Conservation (phyloP, 2,797 vertebrate genomes). For the Rhinatrema bivittatum region DNA sequence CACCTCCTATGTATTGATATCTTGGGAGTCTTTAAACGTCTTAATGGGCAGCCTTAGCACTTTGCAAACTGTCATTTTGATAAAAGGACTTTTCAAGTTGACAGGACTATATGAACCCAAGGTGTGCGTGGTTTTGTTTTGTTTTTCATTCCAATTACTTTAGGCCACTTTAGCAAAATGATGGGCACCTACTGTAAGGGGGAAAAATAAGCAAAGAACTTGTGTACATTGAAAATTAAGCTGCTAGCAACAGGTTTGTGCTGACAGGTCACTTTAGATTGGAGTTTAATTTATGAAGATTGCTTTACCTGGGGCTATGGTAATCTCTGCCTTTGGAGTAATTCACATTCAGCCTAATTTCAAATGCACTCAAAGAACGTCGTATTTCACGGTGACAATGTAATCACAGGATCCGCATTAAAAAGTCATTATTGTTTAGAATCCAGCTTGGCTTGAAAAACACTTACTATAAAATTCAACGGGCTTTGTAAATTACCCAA, state of each 20-base stretch:
- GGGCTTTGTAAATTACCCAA: slow-evolving; percentile 84
- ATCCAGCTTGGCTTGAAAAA: slow-evolving; percentile 88
- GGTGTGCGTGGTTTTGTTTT: no score
- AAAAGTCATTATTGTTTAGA: slow-evolving; percentile 99
- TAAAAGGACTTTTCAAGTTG: no score
- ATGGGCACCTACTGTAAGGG: slow-evolving; percentile 34
- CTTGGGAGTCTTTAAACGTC: no score
- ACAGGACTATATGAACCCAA: no score
- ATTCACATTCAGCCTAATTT: slow-evolving; percentile 84
- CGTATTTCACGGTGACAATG: slow-evolving; percentile 98
- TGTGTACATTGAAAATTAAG: slow-evolving; percentile 56
- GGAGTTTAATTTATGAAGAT: slow-evolving; percentile 98
- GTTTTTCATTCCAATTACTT: no score
- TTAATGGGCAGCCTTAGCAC: no score
- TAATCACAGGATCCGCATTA: slow-evolving; percentile 99
- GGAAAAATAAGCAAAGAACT: slow-evolving; percentile 39
- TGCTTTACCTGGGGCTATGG: slow-evolving; percentile 78
- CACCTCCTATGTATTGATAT: no score
- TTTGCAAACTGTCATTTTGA: no score
- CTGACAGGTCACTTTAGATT: slow-evolving; percentile 82
- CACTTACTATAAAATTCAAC: slow-evolving; percentile 88
- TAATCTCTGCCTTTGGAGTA: slow-evolving; percentile 77
- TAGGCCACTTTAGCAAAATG: no score
- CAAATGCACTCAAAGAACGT: slow-evolving; percentile 75
- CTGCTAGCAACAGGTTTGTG: slow-evolving; percentile 61